These are phyloP conservation scores for Neosilurus hyrtlii DNA, from an alignment of 2,797 vertebrate genomes.

Conservation along the genomic window DNA sequence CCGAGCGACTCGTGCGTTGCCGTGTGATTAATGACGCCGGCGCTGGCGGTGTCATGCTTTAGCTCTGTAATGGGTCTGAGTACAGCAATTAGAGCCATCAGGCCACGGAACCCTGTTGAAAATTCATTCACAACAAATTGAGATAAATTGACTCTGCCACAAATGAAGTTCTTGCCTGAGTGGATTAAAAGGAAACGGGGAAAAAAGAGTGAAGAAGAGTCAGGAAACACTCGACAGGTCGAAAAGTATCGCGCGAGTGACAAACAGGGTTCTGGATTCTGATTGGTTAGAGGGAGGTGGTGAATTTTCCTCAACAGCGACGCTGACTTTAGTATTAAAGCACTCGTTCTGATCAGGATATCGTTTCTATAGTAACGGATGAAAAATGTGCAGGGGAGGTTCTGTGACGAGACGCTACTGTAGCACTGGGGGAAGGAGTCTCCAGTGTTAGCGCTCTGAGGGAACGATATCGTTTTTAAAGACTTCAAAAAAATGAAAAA, in stretches of 20 bases:
- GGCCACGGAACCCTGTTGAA: conserved; percentile 41
- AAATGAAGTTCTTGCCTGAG: conserved; percentile 31
- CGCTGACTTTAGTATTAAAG: too few species aligned
- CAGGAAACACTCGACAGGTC: background rate
- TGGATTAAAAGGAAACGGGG: conserved; percentile 18
- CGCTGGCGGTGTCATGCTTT: conserved; percentile 30
- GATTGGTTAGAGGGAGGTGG: background rate
- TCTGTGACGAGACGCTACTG: background rate
- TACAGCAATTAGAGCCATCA: conserved; percentile 49
- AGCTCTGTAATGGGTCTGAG: conserved; percentile 41
- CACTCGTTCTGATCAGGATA: background rate
- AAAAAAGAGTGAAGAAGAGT: background rate
- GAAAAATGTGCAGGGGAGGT: background rate
- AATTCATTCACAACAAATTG: conserved; percentile 49
- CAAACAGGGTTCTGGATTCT: background rate
- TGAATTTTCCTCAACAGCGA: background rate
- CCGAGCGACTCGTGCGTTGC: conserved; percentile 29
- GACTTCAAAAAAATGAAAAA: too few species aligned
- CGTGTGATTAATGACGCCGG: conserved; percentile 46
- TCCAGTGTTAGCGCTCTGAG: background rate
- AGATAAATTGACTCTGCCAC: conserved; percentile 49
- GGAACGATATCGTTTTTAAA: too few species aligned
- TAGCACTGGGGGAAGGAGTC: background rate
- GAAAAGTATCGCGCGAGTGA: background rate
- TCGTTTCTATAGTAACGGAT: background rate